A percentile compares a stretch with the other conserved stretches of the same genome.
phyloP scores from a whole-genome alignment of 1,140 invertebrate species.

The Platorchestia sp. region DNA sequence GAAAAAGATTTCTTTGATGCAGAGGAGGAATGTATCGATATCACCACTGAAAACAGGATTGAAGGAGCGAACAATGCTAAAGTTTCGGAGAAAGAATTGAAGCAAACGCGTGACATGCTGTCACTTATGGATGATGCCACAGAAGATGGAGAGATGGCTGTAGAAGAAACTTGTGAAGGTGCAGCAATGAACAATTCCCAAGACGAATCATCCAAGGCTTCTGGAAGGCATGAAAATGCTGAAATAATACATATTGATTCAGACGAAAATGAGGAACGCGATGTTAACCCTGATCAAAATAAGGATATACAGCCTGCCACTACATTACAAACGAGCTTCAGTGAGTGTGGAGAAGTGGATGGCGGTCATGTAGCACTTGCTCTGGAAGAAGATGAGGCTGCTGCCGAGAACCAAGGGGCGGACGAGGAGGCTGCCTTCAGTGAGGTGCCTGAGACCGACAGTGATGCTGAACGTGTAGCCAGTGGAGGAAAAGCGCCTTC shows the following conservation, averaged over 20 bases:
- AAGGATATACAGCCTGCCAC: neutral
- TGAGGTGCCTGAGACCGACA: constrained; percentile 4
- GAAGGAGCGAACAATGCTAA: neutral
- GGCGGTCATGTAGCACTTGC: neutral
- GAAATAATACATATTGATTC: no score
- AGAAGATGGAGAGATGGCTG: neutral
- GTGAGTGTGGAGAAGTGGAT: neutral
- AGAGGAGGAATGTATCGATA: no score
- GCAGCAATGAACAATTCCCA: neutral
- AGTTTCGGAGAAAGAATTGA: neutral
- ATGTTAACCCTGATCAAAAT: neutral
- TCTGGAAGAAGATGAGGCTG: neutral
- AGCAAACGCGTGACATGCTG: no score
- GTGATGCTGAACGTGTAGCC: neutral
- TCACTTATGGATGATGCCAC: neutral
- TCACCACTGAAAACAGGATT: neutral
- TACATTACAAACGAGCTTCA: neutral
- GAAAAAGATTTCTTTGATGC: no score
- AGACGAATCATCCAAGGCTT: neutral
- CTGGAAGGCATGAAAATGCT: neutral
- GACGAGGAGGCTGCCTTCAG: neutral
- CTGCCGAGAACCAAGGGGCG: neutral
- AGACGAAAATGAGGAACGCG: neutral
- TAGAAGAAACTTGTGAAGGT: neutral
- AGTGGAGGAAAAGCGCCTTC: neutral